phyloP scores from a whole-genome alignment of 2,113 vertebrate genomes.

The Agapornis roseicollis region DNA sequence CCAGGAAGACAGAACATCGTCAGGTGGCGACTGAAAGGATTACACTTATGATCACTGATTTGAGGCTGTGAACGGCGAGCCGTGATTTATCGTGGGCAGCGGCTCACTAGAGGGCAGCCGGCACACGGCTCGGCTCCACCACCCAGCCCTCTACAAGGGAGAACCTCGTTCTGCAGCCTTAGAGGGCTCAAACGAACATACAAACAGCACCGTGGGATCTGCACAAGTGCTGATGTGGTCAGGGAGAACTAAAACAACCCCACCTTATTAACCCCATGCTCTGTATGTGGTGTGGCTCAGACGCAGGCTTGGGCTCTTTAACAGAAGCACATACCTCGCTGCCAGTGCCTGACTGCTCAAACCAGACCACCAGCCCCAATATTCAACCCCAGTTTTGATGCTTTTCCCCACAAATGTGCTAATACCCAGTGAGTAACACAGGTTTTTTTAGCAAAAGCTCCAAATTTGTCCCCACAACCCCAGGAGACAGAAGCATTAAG shows the following conservation, averaged over 20 bases:
- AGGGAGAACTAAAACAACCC: neutral
- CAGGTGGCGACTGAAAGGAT: neutral
- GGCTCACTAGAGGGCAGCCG: slow-evolving; percentile 62
- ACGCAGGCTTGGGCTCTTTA: neutral
- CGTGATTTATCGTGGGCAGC: rapidly evolving
- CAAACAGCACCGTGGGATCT: rapidly evolving
- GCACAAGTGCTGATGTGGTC: rapidly evolving
- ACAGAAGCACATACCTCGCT: neutral
- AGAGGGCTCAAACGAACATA: rapidly evolving
- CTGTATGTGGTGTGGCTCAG: rapidly evolving
- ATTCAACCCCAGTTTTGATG: neutral
- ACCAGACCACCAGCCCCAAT: neutral
- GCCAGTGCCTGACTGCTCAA: neutral
- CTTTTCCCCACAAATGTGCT: neutral
- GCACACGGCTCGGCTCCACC: neutral
- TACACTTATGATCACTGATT: rapidly evolving
- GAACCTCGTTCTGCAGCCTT: neutral
- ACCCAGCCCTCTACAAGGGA: neutral
- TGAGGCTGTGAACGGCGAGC: rapidly evolving
- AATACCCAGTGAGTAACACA: neutral
- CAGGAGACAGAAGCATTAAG: neutral
- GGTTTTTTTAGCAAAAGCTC: neutral
- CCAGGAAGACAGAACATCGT: rapidly evolving
- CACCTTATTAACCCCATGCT: neutral
- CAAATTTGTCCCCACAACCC: neutral